A percentile compares a stretch with the other conserved stretches of the same genome.
Conservation (phyloP, 2,888 invertebrate species). For the Limnephilus marmoratus region DNA sequence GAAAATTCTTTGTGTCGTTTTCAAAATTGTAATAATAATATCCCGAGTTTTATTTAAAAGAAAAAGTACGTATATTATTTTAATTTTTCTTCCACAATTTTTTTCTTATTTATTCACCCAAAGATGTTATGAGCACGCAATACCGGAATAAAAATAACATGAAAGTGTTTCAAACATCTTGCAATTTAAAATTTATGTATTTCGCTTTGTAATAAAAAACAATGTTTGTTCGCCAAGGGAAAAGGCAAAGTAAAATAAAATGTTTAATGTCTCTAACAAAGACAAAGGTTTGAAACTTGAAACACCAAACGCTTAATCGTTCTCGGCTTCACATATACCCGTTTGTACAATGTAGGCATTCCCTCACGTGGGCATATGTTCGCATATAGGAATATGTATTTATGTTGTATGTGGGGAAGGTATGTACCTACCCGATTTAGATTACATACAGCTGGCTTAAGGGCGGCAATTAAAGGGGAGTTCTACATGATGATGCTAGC, state of each 20-base stretch:
- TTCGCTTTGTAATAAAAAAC: background rate
- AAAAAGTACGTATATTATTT: too few relatives aligned
- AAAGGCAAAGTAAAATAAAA: background rate
- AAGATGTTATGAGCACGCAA: background rate
- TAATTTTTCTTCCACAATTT: too few relatives aligned
- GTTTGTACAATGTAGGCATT: background rate
- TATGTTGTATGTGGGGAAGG: background rate
- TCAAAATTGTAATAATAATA: too few relatives aligned
- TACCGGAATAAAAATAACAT: background rate
- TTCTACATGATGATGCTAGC: background rate
- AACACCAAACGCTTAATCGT: background rate
- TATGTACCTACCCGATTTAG: background rate
- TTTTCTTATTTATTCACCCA: background rate
- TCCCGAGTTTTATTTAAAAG: too few relatives aligned
- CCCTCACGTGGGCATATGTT: background rate
- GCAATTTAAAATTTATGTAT: background rate
- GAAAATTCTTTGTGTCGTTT: too few relatives aligned
- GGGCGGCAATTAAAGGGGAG: background rate
- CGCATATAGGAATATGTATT: background rate
- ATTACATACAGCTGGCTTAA: background rate
- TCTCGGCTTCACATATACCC: background rate
- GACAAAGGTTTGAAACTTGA: background rate
- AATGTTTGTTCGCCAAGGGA: background rate
- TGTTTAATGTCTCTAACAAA: constrained; percentile 2
- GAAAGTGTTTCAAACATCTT: background rate